Evolutionary conservation across 2,113 vertebrate species (phyloP).

Genomic region (Capreolus pygargus): DNA sequence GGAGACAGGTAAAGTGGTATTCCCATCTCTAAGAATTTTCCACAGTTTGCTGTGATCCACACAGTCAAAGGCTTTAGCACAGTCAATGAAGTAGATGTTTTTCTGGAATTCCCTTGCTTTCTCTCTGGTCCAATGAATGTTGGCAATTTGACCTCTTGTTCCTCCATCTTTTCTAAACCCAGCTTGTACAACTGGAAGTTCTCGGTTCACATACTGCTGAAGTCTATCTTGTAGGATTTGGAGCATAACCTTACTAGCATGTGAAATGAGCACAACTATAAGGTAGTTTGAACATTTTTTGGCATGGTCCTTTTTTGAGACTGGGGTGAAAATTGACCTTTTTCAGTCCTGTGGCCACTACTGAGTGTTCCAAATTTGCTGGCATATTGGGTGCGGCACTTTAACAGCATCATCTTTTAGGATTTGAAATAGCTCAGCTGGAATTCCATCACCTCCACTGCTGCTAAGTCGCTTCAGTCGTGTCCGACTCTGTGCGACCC

Average conservation of each 20-base stretch:
- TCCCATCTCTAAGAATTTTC: not conserved
- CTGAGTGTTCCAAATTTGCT: not conserved
- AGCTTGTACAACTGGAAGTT: not conserved
- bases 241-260: not conserved
- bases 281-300: not conserved
- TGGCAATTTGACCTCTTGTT: not conserved
- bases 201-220: not conserved
- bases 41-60: not conserved
- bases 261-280: not conserved
- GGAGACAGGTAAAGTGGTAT: not conserved
- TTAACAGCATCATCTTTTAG: not conserved
- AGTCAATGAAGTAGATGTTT: not conserved
- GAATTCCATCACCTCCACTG: not conserved
- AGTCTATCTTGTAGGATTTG: not conserved
- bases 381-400: not conserved
- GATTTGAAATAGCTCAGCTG: not conserved
- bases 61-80: not conserved
- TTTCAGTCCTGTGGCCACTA: not conserved
- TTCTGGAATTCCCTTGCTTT: not conserved
- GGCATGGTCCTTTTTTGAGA: not conserved
- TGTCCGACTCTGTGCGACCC: no score
- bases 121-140: not conserved
- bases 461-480: no score
- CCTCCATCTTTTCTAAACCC: not conserved
- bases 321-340: not conserved